Base-by-base conservation (phyloP, 2,113 vertebrate genomes). In the Progne subis region DNA sequence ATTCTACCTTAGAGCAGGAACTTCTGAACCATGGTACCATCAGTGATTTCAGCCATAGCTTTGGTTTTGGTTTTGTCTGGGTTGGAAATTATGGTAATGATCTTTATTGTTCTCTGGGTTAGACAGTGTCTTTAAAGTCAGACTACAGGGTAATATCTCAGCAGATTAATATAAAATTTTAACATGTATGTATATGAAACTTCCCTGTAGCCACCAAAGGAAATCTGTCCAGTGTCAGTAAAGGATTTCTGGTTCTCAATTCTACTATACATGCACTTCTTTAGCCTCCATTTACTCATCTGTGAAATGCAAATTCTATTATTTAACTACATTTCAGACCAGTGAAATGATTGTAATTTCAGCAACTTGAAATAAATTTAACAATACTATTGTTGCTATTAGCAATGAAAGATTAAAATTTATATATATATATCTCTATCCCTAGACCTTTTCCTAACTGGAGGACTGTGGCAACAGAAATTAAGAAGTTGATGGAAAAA, bases 371-470 rank as follows among this genome's bases (percentile, higher is more conserved):
- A 86, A 89, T 52, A 68, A 65, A 46, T 2, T 18, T 34, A 67
- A 81, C 16, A 56, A 34, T 32, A 43, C 37, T 82, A 39, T 37
- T 85, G 21, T 10, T 67, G 18, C 15, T 85, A 7, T 46, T 43
- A 82, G 5, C 0, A 2, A 31, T 23, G 3, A 2, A 70, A 4
- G 3, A 5, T 47, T 49, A 49, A 68, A 23, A n/a, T n/a, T n/a
- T n/a, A n/a, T n/a, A n/a, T n/a, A n/a, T n/a, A n/a, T n/a, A n/a
- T n/a, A n/a, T n/a, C n/a, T n/a, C n/a, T n/a, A n/a, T 37, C 6
- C 18, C 16, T 47, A 31, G 1, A 14, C 3, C 6, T 78, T 32
- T 74, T 74, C 29, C 61, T 71, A 64, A n/a, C 47, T 41, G 34
- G 13, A 86, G 28, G 28, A 50, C 44, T 14, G 18, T 11, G 4